These are phyloP conservation scores for Caranx melampygus DNA, from an alignment of 2,113 vertebrate genomes.

Conservation along the genomic window DNA sequence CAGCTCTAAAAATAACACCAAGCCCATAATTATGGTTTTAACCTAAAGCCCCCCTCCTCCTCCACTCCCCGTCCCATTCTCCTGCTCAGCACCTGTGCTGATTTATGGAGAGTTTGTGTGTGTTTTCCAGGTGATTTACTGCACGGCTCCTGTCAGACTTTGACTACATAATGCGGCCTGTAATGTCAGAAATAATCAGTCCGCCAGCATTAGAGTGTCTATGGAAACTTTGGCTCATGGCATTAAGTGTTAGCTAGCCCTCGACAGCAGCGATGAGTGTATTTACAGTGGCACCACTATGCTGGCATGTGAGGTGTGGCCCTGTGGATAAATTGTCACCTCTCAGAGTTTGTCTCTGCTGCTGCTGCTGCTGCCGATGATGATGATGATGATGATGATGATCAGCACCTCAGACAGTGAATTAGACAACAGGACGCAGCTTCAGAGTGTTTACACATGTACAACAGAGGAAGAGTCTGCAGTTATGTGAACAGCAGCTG, in stretches of 20 bases:
- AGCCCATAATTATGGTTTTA: slow-evolving; percentile 74
- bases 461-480: not conserved
- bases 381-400: no score
- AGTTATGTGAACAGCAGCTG: not conserved
- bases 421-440: not conserved
- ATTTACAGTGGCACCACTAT: slow-evolving; percentile 54
- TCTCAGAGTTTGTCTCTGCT: slow-evolving; percentile 17
- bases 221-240: slow-evolving; percentile 28
- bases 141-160: slow-evolving; percentile 10
- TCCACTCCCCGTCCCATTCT: slow-evolving; percentile 56
- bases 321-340: slow-evolving; percentile 34
- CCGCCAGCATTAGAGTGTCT: not conserved
- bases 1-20: slow-evolving; percentile 75
- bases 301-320: slow-evolving; percentile 50
- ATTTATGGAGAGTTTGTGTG: slow-evolving; percentile 20
- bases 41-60: slow-evolving; percentile 55
- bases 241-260: not conserved
- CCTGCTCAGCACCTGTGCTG: slow-evolving; percentile 57
- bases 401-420: slow-evolving; percentile 11
- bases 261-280: slow-evolving; percentile 43
- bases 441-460: not conserved
- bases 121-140: slow-evolving; percentile 42
- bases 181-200: slow-evolving; percentile 34
- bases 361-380: no score
- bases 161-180: slow-evolving; percentile 30